Evolutionary conservation across 1,140 invertebrate species (phyloP).

Genomic region (Andrena cerasifolii): DNA sequence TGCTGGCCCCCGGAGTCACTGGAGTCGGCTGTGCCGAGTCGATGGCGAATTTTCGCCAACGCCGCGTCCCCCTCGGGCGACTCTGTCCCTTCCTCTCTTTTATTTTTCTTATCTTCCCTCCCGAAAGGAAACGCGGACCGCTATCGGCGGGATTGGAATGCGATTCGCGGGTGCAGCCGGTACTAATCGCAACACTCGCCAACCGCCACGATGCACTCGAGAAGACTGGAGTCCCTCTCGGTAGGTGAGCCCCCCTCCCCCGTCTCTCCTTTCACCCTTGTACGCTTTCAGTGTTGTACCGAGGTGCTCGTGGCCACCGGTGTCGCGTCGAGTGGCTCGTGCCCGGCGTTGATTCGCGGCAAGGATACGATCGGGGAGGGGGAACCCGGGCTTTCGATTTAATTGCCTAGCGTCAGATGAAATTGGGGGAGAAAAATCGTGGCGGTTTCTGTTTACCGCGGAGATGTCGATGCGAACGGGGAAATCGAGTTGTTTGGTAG

Average conservation of each 20-base stretch:
- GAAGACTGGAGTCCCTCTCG: constrained; percentile 76
- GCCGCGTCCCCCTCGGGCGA: constrained; percentile 3
- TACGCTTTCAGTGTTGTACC: constrained; percentile 60
- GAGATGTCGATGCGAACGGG: too few relatives aligned
- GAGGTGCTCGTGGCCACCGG: constrained; percentile 9
- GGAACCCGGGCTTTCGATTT: too few relatives aligned
- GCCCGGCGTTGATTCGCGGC: too few relatives aligned
- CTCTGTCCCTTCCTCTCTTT: not conserved
- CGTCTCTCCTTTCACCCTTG: constrained; percentile 65
- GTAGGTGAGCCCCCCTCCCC: constrained; percentile 74
- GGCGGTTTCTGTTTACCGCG: too few relatives aligned
- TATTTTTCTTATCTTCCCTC: not conserved
- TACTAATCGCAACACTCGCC: constrained; percentile 70
- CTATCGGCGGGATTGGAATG: constrained; percentile 59
- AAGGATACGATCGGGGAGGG: too few relatives aligned
- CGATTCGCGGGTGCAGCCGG: constrained; percentile 64
- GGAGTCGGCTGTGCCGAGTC: not conserved
- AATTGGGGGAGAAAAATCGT: too few relatives aligned
- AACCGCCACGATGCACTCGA: constrained; percentile 72
- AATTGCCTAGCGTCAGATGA: too few relatives aligned
- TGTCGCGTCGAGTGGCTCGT: too few relatives aligned
- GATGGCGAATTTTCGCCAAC: constrained; percentile 13
- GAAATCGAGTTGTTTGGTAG: too few relatives aligned
- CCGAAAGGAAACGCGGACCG: constrained; percentile 13
- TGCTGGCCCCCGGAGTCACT: not conserved